Evolutionary conservation across 1,140 invertebrate genomes (phyloP).

Genomic region (Drosophila bocki): DNA sequence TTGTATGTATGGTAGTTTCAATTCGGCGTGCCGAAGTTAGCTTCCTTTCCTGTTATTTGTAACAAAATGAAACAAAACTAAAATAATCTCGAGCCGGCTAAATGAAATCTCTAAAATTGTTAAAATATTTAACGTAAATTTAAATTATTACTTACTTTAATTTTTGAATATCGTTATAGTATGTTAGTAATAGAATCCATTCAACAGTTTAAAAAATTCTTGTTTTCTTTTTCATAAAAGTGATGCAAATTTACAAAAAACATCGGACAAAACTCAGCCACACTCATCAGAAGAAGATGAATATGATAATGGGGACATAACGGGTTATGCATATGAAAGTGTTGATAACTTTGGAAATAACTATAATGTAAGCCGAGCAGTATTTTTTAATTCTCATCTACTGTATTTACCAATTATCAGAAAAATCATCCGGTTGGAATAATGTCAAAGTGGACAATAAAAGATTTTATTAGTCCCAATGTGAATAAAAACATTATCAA

Average conservation of each 20-base stretch:
- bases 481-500: slow-evolving; percentile 31
- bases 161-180: neutral
- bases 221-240: neutral
- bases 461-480: neutral
- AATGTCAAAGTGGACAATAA: slow-evolving; percentile 1
- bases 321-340: slow-evolving; percentile 61
- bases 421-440: neutral
- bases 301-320: slow-evolving; percentile 65
- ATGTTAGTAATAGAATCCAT: neutral
- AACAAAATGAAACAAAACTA: too few species aligned
- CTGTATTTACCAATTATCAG: slow-evolving; percentile 17
- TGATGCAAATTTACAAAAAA: neutral
- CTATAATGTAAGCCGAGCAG: slow-evolving; percentile 18
- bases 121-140: too few species aligned
- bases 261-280: neutral
- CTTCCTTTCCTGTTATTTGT: too few species aligned
- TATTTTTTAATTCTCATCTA: neutral
- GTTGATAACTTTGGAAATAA: slow-evolving; percentile 5
- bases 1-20: too few species aligned
- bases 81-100: too few species aligned
- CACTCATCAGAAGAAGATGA: slow-evolving; percentile 33
- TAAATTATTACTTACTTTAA: too few species aligned
- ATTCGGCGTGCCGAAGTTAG: too few species aligned
- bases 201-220: neutral
- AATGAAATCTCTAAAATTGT: too few species aligned